Base-by-base conservation (phyloP, 1,140 invertebrate species). In the Drosophila kikkawai region DNA sequence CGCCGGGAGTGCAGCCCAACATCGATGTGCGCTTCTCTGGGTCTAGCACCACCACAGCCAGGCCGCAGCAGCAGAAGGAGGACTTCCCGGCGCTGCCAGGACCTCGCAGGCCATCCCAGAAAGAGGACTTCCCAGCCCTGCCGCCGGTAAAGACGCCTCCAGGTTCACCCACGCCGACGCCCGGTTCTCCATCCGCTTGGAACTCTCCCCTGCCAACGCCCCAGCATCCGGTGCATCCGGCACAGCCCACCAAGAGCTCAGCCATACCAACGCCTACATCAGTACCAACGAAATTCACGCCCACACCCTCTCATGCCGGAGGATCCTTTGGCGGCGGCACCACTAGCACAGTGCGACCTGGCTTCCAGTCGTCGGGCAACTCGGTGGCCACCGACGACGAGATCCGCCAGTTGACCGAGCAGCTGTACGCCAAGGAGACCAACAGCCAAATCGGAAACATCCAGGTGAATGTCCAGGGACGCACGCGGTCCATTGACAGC, bases 381-480 rank as follows among this genome's bases (percentile, higher is more conserved):
- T 86, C 83, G 2, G 36, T 93, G 55, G 92, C 94, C 47, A 93
- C 91, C 42, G 94, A 94, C 75, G 87, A 93, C 34, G 87, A 93
- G 90, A 76, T 93, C 7, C 79, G 87, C 4, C 94, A 94, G 58
- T 92, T 97, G 19, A 95, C 95, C n/a, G 96, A 97, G 93, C 94
- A 94, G 34, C 92, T 97, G n/a, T 94, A 96, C 44, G 94, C 93
- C 51, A 96, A 96, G 86, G 96, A 97, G 81, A 93, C 91, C 0
- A 96, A 96, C 83, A 96, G 96, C 92, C 95, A 95, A 42, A 94
- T 95, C 2, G 95, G 92, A 79, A 94, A 95, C 63, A 93, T 97
- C 13, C 95, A 94, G 1, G 68, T 97, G 4, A 96, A 97, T 93
- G 93, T 95, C 70, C 96, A 97, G 93, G 95, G 95, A 76, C 94